Percentiles rank a stretch among this genome's conserved stretches.
phyloP scores from a whole-genome alignment of 2,797 vertebrate species.

The Alcedo atthis region DNA sequence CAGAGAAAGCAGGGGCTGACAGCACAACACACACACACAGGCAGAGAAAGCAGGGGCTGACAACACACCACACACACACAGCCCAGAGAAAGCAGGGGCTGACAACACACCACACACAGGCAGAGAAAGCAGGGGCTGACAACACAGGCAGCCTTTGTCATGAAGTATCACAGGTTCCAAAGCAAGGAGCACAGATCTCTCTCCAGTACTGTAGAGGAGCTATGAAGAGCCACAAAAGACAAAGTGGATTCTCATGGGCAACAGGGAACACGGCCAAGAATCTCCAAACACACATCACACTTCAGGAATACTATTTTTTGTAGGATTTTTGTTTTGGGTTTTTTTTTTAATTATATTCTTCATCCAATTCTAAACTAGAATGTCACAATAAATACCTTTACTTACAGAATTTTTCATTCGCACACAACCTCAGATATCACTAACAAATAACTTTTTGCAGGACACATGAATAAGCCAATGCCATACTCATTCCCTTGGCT shows the following conservation, averaged over 20 bases:
- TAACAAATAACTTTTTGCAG: not conserved
- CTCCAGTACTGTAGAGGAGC: not conserved
- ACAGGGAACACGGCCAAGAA: not conserved
- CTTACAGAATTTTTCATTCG: not conserved
- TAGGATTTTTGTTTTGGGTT: too few species aligned
- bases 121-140: not conserved
- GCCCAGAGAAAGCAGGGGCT: too few species aligned
- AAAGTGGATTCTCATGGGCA: fast-evolving
- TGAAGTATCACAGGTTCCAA: not conserved
- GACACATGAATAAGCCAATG: not conserved
- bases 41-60: too few species aligned
- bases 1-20: too few species aligned
- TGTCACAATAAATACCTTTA: not conserved
- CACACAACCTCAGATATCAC: not conserved
- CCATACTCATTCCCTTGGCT: not conserved
- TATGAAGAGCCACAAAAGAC: not conserved
- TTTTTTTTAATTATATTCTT: not conserved
- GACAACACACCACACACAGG: too few species aligned
- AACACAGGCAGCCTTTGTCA: fast-evolving
- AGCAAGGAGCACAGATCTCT: fast-evolving
- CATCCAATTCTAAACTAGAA: not conserved
- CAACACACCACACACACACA: too few species aligned
- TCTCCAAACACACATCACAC: not conserved
- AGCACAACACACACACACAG: too few species aligned
- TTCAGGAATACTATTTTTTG: not conserved